Evolutionary conservation across 2,888 invertebrate genomes (phyloP).

Genomic region (Gasteruption jaculator): DNA sequence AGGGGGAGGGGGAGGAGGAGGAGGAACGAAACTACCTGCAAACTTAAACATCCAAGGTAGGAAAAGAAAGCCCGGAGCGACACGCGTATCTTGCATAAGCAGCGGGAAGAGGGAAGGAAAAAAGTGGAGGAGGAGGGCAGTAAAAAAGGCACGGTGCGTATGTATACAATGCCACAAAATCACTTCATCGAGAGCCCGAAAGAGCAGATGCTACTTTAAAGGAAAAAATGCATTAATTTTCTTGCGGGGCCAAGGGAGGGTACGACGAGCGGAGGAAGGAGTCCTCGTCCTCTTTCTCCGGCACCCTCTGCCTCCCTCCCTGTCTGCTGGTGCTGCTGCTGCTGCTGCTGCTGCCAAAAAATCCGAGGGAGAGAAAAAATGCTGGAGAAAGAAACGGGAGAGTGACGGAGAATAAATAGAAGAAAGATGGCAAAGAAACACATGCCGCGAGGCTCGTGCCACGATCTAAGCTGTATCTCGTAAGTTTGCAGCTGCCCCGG

Average conservation of each 20-base stretch:
- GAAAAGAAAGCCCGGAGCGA: conserved; percentile 9
- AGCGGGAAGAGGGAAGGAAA: conserved; percentile 4
- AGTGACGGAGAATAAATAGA: conserved; percentile 20
- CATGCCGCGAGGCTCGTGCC: conserved; percentile 47
- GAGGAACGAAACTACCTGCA: conserved; percentile 8
- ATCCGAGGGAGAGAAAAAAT: conserved; percentile 18
- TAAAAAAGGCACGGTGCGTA: too few relatives aligned
- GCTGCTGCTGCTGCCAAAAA: too few relatives aligned
- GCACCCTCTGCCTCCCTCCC: conserved; percentile 20
- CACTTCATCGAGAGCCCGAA: conserved; percentile 38
- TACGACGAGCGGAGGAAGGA: background rate
- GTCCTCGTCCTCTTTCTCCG: conserved; percentile 12
- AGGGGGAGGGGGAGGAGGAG: conserved; percentile 15
- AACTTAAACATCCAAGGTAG: conserved; percentile 9
- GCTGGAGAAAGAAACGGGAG: conserved; percentile 14
- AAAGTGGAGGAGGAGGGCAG: conserved; percentile 11
- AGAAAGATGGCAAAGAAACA: conserved; percentile 34
- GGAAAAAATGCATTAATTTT: conserved; percentile 31
- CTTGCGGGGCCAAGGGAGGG: conserved; percentile 4
- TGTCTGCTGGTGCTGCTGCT: background rate
- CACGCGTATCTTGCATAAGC: too few relatives aligned
- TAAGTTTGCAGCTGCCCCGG: conserved; percentile 37
- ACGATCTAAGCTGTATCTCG: conserved; percentile 42
- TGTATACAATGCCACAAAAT: conserved; percentile 37
- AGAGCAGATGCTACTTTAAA: conserved; percentile 37